phyloP scores from a whole-genome alignment of 2,113 vertebrate genomes.

The Eublepharis macularius region DNA sequence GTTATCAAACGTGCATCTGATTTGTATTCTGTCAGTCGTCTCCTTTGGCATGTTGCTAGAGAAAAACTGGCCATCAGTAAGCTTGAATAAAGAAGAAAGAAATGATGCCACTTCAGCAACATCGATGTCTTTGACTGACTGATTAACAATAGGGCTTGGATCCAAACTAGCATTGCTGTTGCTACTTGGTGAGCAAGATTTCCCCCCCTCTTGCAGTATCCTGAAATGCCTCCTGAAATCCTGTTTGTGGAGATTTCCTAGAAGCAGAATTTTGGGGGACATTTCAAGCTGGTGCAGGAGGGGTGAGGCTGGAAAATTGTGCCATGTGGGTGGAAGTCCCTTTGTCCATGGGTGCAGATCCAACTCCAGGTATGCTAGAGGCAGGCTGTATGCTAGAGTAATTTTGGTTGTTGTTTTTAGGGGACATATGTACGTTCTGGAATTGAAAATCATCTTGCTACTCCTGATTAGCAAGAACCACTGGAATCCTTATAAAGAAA shows the following conservation, averaged over 20 bases:
- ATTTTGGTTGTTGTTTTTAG: background rate
- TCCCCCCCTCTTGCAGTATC: too few species aligned
- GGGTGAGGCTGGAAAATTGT: too few species aligned
- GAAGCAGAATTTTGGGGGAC: too few species aligned
- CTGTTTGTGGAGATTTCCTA: too few species aligned
- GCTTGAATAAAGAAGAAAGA: conserved; percentile 13
- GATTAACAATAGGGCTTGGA: too few species aligned
- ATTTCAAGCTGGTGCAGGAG: too few species aligned
- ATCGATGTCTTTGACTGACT: background rate
- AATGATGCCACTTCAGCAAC: background rate
- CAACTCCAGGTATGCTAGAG: too few species aligned
- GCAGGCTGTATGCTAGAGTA: background rate
- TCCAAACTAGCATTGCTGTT: too few species aligned
- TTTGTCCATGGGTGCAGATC: too few species aligned
- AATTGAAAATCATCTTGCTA: background rate
- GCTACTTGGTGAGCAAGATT: too few species aligned
- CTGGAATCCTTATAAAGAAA: background rate
- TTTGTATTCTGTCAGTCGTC: conserved; percentile 13
- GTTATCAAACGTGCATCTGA: conserved; percentile 22
- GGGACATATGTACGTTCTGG: background rate
- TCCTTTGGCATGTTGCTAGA: conserved; percentile 10
- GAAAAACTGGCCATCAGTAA: conserved; percentile 10
- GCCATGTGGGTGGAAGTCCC: too few species aligned
- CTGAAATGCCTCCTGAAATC: too few species aligned
- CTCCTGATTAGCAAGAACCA: background rate